phyloP scores from a whole-genome alignment of 2,888 invertebrate genomes.

The Leptogaster cylindrica region DNA sequence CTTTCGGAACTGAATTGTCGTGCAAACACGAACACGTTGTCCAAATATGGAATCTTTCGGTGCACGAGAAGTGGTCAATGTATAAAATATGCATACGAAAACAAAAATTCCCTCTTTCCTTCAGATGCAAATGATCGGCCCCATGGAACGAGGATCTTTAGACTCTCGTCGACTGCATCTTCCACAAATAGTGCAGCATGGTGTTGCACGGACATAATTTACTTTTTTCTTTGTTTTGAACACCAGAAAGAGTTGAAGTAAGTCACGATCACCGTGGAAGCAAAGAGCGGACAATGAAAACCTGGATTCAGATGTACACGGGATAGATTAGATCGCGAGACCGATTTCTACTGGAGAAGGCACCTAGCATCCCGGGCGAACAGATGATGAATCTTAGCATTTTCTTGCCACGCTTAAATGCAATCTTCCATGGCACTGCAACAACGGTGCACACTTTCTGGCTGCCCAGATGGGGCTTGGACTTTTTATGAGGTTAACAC shows the following conservation, averaged over 20 bases:
- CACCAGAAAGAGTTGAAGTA: slow-evolving; percentile 19
- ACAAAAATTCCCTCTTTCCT: slow-evolving; percentile 1
- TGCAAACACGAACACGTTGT: slow-evolving; percentile 15
- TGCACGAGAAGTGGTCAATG: slow-evolving; percentile 22
- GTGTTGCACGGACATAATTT: slow-evolving; percentile 21
- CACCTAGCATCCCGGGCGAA: not conserved
- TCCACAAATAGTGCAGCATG: slow-evolving; percentile 9
- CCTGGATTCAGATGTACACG: slow-evolving; percentile 32
- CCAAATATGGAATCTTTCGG: not conserved
- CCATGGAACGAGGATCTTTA: slow-evolving; percentile 1
- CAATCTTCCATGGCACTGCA: slow-evolving; percentile 7
- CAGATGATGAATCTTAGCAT: slow-evolving; percentile 29
- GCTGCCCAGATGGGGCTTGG: not conserved
- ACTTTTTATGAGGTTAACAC: slow-evolving; percentile 1
- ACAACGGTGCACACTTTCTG: slow-evolving; percentile 26
- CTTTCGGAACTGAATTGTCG: not conserved
- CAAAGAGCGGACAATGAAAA: slow-evolving; percentile 27
- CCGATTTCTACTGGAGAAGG: slow-evolving; percentile 36
- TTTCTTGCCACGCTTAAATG: slow-evolving; percentile 33
- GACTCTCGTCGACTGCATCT: not conserved
- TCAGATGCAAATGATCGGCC: slow-evolving; percentile 20
- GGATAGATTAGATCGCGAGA: slow-evolving; percentile 26
- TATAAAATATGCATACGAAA: slow-evolving; percentile 23
- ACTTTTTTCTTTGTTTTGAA: slow-evolving; percentile 6
- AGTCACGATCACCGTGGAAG: slow-evolving; percentile 30